Conservation (phyloP, 35 echinoderm and acorn worm species). For the Acanthaster planci region DNA sequence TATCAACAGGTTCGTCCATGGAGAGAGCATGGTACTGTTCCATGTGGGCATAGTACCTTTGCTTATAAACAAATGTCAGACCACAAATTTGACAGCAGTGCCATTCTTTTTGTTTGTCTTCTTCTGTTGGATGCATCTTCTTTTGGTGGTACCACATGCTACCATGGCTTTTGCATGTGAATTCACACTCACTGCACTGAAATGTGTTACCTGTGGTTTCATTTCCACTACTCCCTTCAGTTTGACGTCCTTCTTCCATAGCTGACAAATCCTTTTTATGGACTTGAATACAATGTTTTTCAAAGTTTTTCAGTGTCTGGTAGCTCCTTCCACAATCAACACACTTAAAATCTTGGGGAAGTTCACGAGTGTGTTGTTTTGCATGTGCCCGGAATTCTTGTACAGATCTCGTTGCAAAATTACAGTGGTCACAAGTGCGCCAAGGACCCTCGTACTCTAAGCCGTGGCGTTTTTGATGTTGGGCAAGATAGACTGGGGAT, state of each 20-base stretch:
- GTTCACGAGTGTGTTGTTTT: constrained; percentile 16
- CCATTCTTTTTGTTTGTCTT: constrained; percentile 30
- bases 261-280: neutral
- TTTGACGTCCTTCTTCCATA: neutral
- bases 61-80: constrained; percentile 22
- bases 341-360: constrained; percentile 10
- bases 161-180: constrained; percentile 33
- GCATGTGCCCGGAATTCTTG: constrained; percentile 7
- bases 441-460: constrained; percentile 13
- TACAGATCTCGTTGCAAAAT: constrained; percentile 14
- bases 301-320: constrained; percentile 22
- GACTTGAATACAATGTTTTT: constrained; percentile 16
- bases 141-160: constrained; percentile 44
- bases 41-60: constrained; percentile 17
- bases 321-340: neutral
- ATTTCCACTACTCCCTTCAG: constrained; percentile 9
- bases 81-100: constrained; percentile 16
- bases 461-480: constrained; percentile 8
- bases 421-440: constrained; percentile 19
- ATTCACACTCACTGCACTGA: constrained; percentile 35
- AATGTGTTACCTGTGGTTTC: constrained; percentile 8
- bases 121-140: constrained; percentile 35
- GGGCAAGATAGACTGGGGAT: constrained; percentile 18
- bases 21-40: constrained; percentile 15
- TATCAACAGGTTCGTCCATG: constrained; percentile 15